Evolutionary conservation across 37 sponge, comb jelly and placozoan species (phyloP).

Genomic region (Diacarnus erythraeanus): DNA sequence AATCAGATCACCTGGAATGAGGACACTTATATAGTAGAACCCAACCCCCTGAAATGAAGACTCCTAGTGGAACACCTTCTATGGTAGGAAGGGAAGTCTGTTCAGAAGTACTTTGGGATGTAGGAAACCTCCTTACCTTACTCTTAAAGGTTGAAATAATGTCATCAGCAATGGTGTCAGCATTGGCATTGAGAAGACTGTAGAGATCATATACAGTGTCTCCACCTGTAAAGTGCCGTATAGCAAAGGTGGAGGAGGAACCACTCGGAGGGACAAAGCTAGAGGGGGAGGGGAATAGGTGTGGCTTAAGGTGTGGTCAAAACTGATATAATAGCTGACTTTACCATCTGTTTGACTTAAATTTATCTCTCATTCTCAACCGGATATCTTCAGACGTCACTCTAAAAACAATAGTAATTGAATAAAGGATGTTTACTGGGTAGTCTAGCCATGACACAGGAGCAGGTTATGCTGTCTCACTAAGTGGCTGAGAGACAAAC

Average conservation of each 20-base stretch:
- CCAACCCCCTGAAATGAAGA: no score
- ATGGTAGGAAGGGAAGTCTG: no score
- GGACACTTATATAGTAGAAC: no score
- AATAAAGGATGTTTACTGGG: no score
- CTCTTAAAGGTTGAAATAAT: constrained; percentile 71
- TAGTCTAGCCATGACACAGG: no score
- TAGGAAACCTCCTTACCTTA: constrained; percentile 61
- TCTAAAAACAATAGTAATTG: no score
- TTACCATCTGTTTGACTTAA: constrained; percentile 35
- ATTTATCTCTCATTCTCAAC: constrained; percentile 52
- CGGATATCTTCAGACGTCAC: constrained; percentile 77
- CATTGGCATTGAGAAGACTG: constrained; percentile 78
- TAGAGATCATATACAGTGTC: constrained; percentile 76
- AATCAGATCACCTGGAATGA: no score
- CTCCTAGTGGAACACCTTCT: no score
- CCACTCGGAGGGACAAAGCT: constrained; percentile 55
- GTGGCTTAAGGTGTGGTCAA: neutral
- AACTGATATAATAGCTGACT: neutral
- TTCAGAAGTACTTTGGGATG: no score
- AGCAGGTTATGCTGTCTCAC: neutral
- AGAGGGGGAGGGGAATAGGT: no score
- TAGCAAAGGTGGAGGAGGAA: constrained; percentile 65
- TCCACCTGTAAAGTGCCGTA: constrained; percentile 57
- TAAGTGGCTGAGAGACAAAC: neutral
- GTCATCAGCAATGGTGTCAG: constrained; percentile 86